Evolutionary conservation across 2,797 vertebrate genomes (phyloP).

Genomic region (Aulostomus chinensis): DNA sequence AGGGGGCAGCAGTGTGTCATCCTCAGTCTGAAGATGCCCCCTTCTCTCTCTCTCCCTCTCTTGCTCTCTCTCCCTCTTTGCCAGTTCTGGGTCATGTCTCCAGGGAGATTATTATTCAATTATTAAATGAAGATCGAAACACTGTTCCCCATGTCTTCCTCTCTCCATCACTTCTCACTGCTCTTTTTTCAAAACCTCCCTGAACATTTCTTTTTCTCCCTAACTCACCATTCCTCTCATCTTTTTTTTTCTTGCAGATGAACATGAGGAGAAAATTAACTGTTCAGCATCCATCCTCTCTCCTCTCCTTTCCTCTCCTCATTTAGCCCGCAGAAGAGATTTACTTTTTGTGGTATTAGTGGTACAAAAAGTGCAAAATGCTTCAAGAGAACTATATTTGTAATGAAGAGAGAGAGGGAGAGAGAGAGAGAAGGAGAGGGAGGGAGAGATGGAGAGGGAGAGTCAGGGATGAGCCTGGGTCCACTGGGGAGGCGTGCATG

Average conservation of each 20-base stretch:
- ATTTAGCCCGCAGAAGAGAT: constrained; percentile 51
- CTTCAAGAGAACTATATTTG: constrained; percentile 67
- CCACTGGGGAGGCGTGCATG: constrained; percentile 53
- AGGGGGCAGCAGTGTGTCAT: constrained; percentile 78
- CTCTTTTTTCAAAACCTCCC: constrained; percentile 40
- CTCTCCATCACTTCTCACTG: constrained; percentile 42
- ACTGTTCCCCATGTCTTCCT: constrained; percentile 64
- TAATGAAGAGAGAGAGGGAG: constrained; percentile 28
- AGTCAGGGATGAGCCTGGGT: constrained; percentile 36
- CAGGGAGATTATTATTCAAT: constrained; percentile 86
- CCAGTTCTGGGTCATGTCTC: constrained; percentile 84
- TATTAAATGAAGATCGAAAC: constrained; percentile 86
- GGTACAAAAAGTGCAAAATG: constrained; percentile 35
- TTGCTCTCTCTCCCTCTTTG: constrained; percentile 31
- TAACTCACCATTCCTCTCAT: constrained; percentile 28
- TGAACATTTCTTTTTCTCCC: constrained; percentile 35
- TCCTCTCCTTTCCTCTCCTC: constrained; percentile 20
- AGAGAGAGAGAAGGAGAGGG: constrained; percentile 22
- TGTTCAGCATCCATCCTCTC: constrained; percentile 42
- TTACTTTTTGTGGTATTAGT: constrained; percentile 46
- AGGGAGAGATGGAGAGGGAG: constrained; percentile 4
- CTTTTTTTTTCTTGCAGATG: constrained; percentile 19
- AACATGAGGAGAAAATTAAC: constrained; percentile 53
- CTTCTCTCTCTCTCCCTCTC: not conserved
- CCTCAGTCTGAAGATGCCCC: constrained; percentile 5